Evolutionary conservation across 2,888 invertebrate species (phyloP), one percentile per base, ranked within the genome.

Genomic region (Hirtodrosophila histrioides): DNA sequence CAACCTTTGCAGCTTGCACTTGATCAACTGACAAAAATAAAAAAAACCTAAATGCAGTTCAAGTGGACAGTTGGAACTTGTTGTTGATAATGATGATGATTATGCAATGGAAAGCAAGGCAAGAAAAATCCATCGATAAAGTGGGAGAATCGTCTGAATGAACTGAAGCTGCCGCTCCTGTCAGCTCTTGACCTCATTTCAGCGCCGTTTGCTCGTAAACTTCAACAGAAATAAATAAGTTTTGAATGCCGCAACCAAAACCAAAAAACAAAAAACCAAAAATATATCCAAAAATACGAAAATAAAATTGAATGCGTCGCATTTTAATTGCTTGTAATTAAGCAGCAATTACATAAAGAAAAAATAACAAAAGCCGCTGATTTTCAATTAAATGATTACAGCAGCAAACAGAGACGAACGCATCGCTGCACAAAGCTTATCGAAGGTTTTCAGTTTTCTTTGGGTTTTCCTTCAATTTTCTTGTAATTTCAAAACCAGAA

Each of bases 341-440:
- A 70, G 63, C 64, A 63, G 70, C 80, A 84, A 87, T 87, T 84
- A 84, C 86, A 82, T 87, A 87, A 84, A 83, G 63, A 73, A 77
- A n/a, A n/a, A n/a, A n/a, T n/a, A n/a, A 56, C 51, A 54, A 64
- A 73, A 71, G 64, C 63, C 46, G 64, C 67, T 73, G 84, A 83
- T 86, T 86, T 81, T 69, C 51, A 85, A 85, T 82, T 77, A 74
- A 88, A 73, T 73, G 86, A 84, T 88, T 84, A 84, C 83, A 56
- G 87, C 87, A 86, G 70, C 53, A 70, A 17, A 29, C 40, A 11
- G 48, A 63, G 56, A 51, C 55, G 51, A 65, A 76, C 69, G 82
- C 78, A 72, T 78, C 69, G 69, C 65, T 68, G 79, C 64, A 55
- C 64, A 86, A 77, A 67, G 74, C 56, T 69, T 69, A 73, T 78